phyloP scores from a whole-genome alignment of 2,113 vertebrate species.

The Oreochromis spilurus region DNA sequence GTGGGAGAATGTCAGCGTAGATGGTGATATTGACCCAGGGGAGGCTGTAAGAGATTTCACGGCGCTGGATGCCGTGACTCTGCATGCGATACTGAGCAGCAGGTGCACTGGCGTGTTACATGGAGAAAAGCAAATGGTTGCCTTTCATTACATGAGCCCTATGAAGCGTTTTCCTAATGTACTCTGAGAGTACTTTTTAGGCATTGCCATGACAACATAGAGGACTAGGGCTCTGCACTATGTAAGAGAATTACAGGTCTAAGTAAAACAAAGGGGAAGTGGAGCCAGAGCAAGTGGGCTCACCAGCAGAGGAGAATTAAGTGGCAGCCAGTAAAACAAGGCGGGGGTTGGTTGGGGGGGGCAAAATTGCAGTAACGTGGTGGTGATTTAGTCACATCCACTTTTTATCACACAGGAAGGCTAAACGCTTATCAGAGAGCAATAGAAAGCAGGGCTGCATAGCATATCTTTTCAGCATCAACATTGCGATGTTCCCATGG shows the following conservation, averaged over 20 bases:
- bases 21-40: not conserved
- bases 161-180: not conserved
- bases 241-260: constrained; percentile 18
- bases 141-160: not conserved
- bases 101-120: not conserved
- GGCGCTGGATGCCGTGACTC: not conserved
- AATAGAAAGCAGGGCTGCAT: not conserved
- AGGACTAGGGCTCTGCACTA: not conserved
- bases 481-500: not conserved
- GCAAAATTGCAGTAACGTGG: not conserved
- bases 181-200: constrained; percentile 16
- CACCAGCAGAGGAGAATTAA: not conserved
- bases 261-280: constrained; percentile 3
- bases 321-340: not conserved
- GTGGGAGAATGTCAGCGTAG: not conserved
- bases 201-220: constrained; percentile 48
- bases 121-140: not conserved
- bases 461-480: not conserved
- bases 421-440: not conserved
- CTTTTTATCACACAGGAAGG: not conserved
- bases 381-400: not conserved
- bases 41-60: not conserved
- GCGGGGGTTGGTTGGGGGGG: not conserved
- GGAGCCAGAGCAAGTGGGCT: not conserved
- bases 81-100: not conserved